Conservation (phyloP, 1,140 invertebrate species). For the Drosophila cardini region DNA sequence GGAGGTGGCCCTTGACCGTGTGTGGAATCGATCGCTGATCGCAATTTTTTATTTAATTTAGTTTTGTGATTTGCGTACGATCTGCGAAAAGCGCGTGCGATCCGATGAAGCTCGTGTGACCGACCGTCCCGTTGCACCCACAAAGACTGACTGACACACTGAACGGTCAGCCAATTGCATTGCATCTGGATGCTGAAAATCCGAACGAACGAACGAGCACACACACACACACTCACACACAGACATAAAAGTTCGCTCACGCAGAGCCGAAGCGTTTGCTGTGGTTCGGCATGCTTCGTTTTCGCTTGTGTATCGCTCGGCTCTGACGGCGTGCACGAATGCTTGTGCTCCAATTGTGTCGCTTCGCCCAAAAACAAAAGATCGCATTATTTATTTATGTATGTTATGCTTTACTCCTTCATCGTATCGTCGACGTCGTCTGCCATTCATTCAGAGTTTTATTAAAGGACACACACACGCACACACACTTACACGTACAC, state of each 20-base stretch:
- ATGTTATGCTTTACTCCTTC: constrained; percentile 32
- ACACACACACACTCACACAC: no score
- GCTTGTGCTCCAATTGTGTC: constrained; percentile 64
- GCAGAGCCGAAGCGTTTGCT: neutral
- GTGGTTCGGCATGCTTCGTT: neutral
- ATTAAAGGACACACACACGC: constrained; percentile 65
- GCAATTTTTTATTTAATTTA: constrained; percentile 54
- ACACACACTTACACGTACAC: neutral
- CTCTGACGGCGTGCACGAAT: constrained; percentile 21
- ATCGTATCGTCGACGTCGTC: neutral
- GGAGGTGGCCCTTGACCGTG: constrained; percentile 6
- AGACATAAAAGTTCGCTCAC: neutral
- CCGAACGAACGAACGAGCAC: constrained; percentile 24
- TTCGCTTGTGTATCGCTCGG: constrained; percentile 2
- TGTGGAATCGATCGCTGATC: constrained; percentile 39
- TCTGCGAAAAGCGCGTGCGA: neutral
- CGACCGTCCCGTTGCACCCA: constrained; percentile 70
- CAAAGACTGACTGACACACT: constrained; percentile 73
- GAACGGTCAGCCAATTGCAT: constrained; percentile 45
- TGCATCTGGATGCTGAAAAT: constrained; percentile 58
- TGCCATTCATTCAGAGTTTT: constrained; percentile 72
- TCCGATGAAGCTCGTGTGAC: constrained; percentile 11
- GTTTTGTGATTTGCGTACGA: constrained; percentile 2
- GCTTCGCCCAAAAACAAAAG: constrained; percentile 65
- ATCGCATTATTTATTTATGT: constrained; percentile 59